These are phyloP conservation scores for Harpagifer antarcticus DNA, from an alignment of 2,797 vertebrate genomes.

Conservation along the genomic window DNA sequence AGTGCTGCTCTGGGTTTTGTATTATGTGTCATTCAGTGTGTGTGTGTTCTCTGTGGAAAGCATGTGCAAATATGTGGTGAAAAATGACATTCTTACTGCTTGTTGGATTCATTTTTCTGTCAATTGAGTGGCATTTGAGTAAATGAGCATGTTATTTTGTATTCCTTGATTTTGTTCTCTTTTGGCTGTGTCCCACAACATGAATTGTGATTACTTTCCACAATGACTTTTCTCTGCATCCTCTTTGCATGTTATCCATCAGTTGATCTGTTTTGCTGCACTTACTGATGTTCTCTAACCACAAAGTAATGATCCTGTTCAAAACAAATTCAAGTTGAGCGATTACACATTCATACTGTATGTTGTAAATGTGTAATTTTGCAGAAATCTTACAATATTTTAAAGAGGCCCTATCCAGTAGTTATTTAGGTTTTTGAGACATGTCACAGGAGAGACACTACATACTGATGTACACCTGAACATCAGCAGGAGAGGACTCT, in stretches of 20 bases:
- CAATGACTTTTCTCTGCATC: not conserved
- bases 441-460: too few relatives aligned
- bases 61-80: not conserved
- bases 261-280: not conserved
- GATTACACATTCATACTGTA: not conserved
- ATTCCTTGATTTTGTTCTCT: not conserved
- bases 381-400: too few relatives aligned
- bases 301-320: not conserved
- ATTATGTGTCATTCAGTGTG: too few relatives aligned
- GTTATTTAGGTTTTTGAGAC: too few relatives aligned
- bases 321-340: not conserved
- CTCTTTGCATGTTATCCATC: conserved; percentile 29
- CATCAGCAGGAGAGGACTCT: too few relatives aligned
- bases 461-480: too few relatives aligned
- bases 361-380: too few relatives aligned
- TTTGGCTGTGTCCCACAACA: not conserved
- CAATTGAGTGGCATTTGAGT: not conserved
- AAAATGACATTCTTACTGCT: not conserved
- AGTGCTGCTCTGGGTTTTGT: not conserved
- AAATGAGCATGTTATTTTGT: not conserved
- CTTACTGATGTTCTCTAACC: not conserved
- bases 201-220: not conserved
- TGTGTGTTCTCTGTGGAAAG: not conserved
- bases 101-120: not conserved
- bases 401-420: too few relatives aligned